Evolutionary conservation across 2,888 invertebrate genomes (phyloP), one percentile per base, ranked within the genome.

Genomic region (Idaea straminata): DNA sequence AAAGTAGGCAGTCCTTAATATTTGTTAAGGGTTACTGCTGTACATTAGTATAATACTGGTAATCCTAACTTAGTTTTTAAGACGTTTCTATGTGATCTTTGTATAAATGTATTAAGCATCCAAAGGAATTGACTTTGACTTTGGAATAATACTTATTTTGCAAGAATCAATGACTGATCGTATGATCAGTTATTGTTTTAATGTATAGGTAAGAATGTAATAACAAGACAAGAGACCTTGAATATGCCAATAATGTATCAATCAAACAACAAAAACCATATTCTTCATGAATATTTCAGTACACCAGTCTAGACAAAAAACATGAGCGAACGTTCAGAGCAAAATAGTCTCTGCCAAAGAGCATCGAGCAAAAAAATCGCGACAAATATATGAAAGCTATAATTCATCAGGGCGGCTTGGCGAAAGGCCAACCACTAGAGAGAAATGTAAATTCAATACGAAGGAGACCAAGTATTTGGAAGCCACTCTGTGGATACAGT

Each of bases 401-500:
- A 81, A 85, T 74, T 84, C 84, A 83, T 84, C 79, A 76, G 69
- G 58, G 15, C 57, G 59, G 65, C 47, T 72, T 79, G 79, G 78
- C 77, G 36, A 4, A 13, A 38, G 47, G 83, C 83, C 83, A 71
- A 47, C 73, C 73, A 73, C 71, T 73, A 70, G 65, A 71, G 75
- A 72, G 69, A 77, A 82, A 83, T 82, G 81, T 82, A 83, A 83
- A 83, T 83, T 76, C 82, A 77, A 83, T 84, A 81, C 79, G 6
- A 7, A 47, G 36, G 36, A 13, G 7, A 47, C 47, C 47, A 47
- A 47, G 47, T 47, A 47, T 47, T 47, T 47, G 13, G 47, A 47
- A 47, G 47, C 13, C 47, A 13, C 6, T 10, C 47, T 5, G 47
- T 47, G 47, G 47, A 10, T 47, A 47, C 47, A 47, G 10, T 47